Percentiles rank a stretch among this genome's conserved stretches.
Evolutionary conservation across 2,888 invertebrate genomes (phyloP).

Genomic region (Patella pellucida): DNA sequence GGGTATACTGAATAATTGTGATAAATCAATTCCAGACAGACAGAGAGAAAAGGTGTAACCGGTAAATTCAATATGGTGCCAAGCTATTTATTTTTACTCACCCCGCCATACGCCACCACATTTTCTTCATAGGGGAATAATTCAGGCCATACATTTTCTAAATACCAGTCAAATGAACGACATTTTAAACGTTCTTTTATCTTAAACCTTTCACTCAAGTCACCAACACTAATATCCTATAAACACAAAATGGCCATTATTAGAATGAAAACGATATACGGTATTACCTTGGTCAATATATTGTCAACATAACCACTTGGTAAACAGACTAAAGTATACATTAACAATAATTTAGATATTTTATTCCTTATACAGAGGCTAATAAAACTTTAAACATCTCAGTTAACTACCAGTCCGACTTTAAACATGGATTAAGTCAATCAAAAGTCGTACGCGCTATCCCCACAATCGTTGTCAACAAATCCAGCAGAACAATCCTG

Average conservation of each 20-base stretch:
- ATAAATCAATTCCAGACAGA: too few species aligned
- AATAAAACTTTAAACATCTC: too few species aligned
- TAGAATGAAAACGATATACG: not conserved
- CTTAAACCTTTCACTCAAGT: slow-evolving; percentile 44
- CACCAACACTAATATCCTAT: slow-evolving; percentile 48
- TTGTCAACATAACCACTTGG: not conserved
- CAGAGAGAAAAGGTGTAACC: too few species aligned
- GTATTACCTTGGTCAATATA: not conserved
- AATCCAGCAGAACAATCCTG: too few species aligned
- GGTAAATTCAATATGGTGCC: too few species aligned
- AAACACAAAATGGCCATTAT: slow-evolving; percentile 13
- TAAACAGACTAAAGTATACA: not conserved
- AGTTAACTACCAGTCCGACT: too few species aligned
- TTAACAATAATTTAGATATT: too few species aligned
- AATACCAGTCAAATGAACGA: slow-evolving; percentile 54
- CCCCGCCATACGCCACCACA: slow-evolving; percentile 55
- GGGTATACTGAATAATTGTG: too few species aligned
- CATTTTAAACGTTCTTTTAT: slow-evolving; percentile 52
- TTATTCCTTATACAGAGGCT: too few species aligned
- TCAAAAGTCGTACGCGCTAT: too few species aligned
- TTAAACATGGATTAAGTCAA: too few species aligned
- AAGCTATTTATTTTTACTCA: slow-evolving; percentile 29
- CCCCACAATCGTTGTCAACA: too few species aligned
- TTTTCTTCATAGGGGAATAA: slow-evolving; percentile 44
- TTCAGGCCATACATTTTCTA: slow-evolving; percentile 58